Base-by-base conservation (phyloP, 2,113 vertebrate genomes). In the Macrotus californicus region DNA sequence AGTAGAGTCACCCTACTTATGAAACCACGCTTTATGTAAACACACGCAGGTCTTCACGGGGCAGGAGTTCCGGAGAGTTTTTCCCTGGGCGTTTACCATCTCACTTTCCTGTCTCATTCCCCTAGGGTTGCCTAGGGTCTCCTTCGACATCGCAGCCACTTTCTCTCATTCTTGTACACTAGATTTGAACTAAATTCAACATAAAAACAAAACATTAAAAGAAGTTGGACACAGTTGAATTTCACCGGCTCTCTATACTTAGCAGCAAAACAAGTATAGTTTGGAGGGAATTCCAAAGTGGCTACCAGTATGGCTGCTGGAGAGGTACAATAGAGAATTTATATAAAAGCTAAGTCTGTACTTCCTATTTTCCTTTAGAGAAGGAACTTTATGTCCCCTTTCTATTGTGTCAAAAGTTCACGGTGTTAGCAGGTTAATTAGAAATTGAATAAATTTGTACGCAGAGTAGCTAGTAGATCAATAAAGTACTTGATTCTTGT, bases 121-220 rank as follows among this genome's bases (percentile, higher is more conserved):
- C 72, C 9, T 66, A 19, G 52, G 4, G 46, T 84, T 80, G 54
- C 67, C 39, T 50, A 46, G 36, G 36, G 48, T 79, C 70, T 97
- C 46, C 24, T 93, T 41, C 59, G 46, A 67, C 39, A 48, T 76
- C 41, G 54, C 34, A 77, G 31, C 73, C 22, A 81, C 39, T 6
- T 89, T 84, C 61, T 88, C 85, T 95, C 46, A 87, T 97, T 73
- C 54, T 66, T 93, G 59, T 48, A 64, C 73, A 54, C 12, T 69
- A 82, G 77, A 87, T 64, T 0, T 73, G 70, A 91, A 29, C 31
- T 92, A 52, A 94, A 84, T 87, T 88, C 39, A 89, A 91, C 50
- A 80, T 67, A 81, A 91, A 91, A 94, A 43, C 43, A 80, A 90
- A 90, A 70, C 21, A 22, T n/a, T 95, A 52, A 92, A 95, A 19